These are phyloP conservation scores for Drosophila sordidapex DNA, from an alignment of 2,888 invertebrate species.

Conservation along the genomic window DNA sequence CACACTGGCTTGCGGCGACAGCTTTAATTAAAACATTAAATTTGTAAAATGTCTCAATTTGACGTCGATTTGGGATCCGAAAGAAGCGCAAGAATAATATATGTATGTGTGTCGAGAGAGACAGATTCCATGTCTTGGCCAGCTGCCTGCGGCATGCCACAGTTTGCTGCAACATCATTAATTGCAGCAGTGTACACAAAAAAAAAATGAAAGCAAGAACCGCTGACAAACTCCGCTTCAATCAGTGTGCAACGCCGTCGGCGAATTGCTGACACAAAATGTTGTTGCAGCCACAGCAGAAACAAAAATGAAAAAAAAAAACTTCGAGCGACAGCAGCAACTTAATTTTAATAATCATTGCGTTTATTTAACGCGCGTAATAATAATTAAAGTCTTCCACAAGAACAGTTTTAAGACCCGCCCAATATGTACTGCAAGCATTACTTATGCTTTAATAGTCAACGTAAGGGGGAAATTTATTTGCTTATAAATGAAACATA, in stretches of 20 bases:
- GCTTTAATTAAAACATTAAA: slow-evolving; percentile 66
- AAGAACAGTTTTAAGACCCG: slow-evolving; percentile 21
- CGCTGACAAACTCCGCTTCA: slow-evolving; percentile 37
- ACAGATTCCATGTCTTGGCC: slow-evolving; percentile 40
- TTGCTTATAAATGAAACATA: slow-evolving; percentile 19
- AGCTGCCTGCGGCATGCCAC: slow-evolving; percentile 41
- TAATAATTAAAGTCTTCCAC: slow-evolving; percentile 58
- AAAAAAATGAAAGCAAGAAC: slow-evolving; percentile 5
- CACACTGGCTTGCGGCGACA: slow-evolving; percentile 14
- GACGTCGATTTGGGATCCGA: slow-evolving; percentile 4
- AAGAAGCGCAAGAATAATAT: not conserved
- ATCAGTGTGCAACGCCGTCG: slow-evolving; percentile 52
- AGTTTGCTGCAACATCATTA: slow-evolving; percentile 48
- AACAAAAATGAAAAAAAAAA: slow-evolving; percentile 8
- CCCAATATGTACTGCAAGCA: slow-evolving; percentile 46
- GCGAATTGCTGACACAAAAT: slow-evolving; percentile 54
- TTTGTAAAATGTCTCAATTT: slow-evolving; percentile 51
- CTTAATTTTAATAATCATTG: slow-evolving; percentile 71
- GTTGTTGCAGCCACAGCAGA: slow-evolving; percentile 42
- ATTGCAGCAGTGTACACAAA: slow-evolving; percentile 48
- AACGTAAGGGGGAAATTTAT: not conserved
- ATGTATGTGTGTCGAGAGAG: not conserved
- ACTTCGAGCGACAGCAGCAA: slow-evolving; percentile 43
- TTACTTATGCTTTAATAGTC: slow-evolving; percentile 63
- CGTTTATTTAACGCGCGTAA: slow-evolving; percentile 65